Conservation (phyloP, 1,140 invertebrate genomes). For the Drosophila carrolli region DNA sequence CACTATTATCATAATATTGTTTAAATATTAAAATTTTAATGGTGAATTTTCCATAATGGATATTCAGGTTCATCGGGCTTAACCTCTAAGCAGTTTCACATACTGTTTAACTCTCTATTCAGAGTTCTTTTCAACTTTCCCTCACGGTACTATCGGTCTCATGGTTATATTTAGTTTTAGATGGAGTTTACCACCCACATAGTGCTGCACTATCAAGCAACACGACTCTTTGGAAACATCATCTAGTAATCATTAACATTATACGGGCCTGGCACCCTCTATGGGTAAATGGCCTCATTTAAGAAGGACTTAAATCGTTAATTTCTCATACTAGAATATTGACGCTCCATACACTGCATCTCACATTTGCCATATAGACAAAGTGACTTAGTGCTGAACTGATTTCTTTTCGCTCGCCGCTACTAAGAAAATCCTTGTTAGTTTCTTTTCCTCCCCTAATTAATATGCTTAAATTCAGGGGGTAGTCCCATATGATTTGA, state of each 20-base stretch:
- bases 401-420: conserved; percentile 91
- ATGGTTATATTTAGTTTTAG: conserved; percentile 42
- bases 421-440: conserved; percentile 95
- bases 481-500: conserved; percentile 88
- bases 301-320: conserved; percentile 60
- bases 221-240: conserved; percentile 88
- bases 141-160: conserved; percentile 90
- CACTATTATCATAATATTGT: not conserved
- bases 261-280: conserved; percentile 90
- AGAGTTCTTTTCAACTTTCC: conserved; percentile 89
- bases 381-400: conserved; percentile 57
- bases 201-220: conserved; percentile 91
- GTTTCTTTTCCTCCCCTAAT: conserved; percentile 92
- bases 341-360: conserved; percentile 58
- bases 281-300: conserved; percentile 85
- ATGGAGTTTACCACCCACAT: conserved; percentile 87
- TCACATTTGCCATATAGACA: conserved; percentile 53
- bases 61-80: conserved; percentile 85
- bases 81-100: conserved; percentile 57
- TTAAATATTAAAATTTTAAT: not conserved
- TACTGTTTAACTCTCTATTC: conserved; percentile 93
- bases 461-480: conserved; percentile 87
- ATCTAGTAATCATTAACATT: conserved; percentile 85
- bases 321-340: conserved; percentile 76
- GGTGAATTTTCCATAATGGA: conserved; percentile 83